Percentiles rank a stretch among this genome's conserved stretches.
Conservation (phyloP, 2,888 invertebrate genomes). For the Neelides folsomi region DNA sequence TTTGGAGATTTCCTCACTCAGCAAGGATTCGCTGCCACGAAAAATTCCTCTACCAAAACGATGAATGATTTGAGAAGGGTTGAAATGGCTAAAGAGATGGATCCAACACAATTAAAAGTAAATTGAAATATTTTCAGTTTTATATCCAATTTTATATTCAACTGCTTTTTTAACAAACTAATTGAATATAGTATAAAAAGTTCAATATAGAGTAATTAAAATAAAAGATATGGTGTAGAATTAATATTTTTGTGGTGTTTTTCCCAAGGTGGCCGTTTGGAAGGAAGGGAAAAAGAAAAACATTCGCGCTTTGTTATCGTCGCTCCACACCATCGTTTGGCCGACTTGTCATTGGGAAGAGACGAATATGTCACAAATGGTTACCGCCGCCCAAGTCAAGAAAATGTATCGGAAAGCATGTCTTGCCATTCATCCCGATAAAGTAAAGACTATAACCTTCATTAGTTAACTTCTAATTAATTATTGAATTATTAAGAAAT, state of each 20-base stretch:
- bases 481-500: too few relatives aligned
- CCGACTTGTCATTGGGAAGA: slow-evolving; percentile 82
- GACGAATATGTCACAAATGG: slow-evolving; percentile 87
- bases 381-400: slow-evolving; percentile 84
- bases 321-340: slow-evolving; percentile 87
- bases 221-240: too few relatives aligned
- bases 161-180: background rate
- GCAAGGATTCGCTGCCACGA: slow-evolving; percentile 22
- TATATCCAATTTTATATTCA: background rate
- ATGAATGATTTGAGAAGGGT: slow-evolving; percentile 28
- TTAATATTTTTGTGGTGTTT: too few relatives aligned
- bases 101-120: slow-evolving; percentile 26
- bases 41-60: slow-evolving; percentile 12
- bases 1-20: slow-evolving; percentile 29
- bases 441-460: too few relatives aligned
- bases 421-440: slow-evolving; percentile 95
- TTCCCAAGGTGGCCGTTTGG: slow-evolving; percentile 52
- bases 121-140: background rate
- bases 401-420: slow-evolving; percentile 91
- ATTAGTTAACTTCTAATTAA: background rate
- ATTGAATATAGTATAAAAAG: background rate
- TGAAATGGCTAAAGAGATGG: slow-evolving; percentile 18
- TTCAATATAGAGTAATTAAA: too few relatives aligned
- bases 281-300: slow-evolving; percentile 92
- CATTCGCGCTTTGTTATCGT: slow-evolving; percentile 85